Percentiles rank a stretch among this genome's conserved stretches.
Conservation (phyloP, 2,888 invertebrate genomes). For the Apamea sordens region DNA sequence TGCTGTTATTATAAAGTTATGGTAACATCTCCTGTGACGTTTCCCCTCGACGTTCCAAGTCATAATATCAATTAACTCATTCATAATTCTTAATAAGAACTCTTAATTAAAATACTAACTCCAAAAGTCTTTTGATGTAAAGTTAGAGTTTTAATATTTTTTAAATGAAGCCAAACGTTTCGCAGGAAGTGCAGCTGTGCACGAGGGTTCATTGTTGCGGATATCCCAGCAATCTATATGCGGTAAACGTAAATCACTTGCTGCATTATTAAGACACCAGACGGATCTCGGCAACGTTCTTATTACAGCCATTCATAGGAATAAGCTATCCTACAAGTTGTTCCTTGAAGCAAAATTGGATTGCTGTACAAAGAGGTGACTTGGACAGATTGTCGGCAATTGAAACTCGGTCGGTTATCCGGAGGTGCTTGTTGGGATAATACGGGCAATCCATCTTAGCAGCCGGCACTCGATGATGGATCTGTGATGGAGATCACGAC, state of each 20-base stretch:
- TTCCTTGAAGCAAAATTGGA: slow-evolving; percentile 78
- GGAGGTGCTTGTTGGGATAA: slow-evolving; percentile 85
- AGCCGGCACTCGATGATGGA: slow-evolving; percentile 84
- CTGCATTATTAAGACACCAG: slow-evolving; percentile 32
- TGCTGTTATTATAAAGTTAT: slow-evolving; percentile 85
- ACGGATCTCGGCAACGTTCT: slow-evolving; percentile 42
- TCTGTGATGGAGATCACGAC: slow-evolving; percentile 88
- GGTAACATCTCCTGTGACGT: slow-evolving; percentile 79
- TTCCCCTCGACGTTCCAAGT: slow-evolving; percentile 83
- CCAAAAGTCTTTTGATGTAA: slow-evolving; percentile 57
- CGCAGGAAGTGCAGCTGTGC: slow-evolving; percentile 21
- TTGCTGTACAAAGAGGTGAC: slow-evolving; percentile 76
- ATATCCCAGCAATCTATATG: slow-evolving; percentile 43
- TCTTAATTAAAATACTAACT: slow-evolving; percentile 72
- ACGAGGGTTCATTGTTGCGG: slow-evolving; percentile 34
- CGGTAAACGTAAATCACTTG: slow-evolving; percentile 52
- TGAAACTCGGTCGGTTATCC: slow-evolving; percentile 79
- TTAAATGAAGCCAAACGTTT: slow-evolving; percentile 43
- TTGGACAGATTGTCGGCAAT: slow-evolving; percentile 85
- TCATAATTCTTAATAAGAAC: slow-evolving; percentile 81
- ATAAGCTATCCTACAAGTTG: slow-evolving; percentile 75
- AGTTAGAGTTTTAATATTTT: slow-evolving; percentile 51
- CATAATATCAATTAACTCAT: slow-evolving; percentile 88
- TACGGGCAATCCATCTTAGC: slow-evolving; percentile 86
- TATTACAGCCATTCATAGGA: slow-evolving; percentile 70